phyloP scores from a whole-genome alignment of 2,797 vertebrate genomes.

The Sebastes elongatus region DNA sequence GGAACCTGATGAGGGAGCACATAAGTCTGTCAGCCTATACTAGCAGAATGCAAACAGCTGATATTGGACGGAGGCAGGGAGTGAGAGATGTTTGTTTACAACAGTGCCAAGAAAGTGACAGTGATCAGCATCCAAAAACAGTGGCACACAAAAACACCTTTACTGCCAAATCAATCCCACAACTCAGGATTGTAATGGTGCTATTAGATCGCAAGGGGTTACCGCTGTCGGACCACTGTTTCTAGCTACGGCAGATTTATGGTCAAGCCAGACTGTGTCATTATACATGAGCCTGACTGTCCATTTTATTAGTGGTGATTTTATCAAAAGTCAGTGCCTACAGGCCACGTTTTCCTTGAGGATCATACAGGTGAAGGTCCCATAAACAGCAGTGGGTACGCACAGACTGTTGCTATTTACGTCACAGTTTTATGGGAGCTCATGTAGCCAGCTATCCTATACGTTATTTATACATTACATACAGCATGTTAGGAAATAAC shows the following conservation, averaged over 20 bases:
- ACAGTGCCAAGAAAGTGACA: constrained; percentile 31
- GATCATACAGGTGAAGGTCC: not conserved
- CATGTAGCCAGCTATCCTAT: not conserved
- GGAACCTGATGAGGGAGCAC: constrained; percentile 31
- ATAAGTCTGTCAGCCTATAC: constrained; percentile 23
- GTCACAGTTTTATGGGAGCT: not conserved
- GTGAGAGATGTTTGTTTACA: constrained; percentile 23
- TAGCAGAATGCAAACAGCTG: constrained; percentile 18
- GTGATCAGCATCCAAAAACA: constrained; percentile 43
- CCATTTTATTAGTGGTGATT: constrained; percentile 25
- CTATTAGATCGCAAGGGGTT: constrained; percentile 28
- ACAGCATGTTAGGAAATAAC: not conserved
- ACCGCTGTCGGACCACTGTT: not conserved
- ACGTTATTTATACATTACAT: not conserved
- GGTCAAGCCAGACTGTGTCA: constrained; percentile 16
- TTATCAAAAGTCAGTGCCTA: constrained; percentile 2
- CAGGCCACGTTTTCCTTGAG: not conserved
- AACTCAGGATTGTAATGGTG: constrained; percentile 32
- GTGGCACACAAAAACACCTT: constrained; percentile 35
- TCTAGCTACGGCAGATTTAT: constrained; percentile 37
- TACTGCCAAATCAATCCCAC: constrained; percentile 38
- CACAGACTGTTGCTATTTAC: not conserved
- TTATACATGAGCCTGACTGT: constrained; percentile 27
- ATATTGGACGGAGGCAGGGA: constrained; percentile 22
- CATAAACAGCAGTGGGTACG: not conserved